These are phyloP conservation scores for Lemur catta DNA, from an alignment of 2,797 vertebrate species.

Conservation along the genomic window DNA sequence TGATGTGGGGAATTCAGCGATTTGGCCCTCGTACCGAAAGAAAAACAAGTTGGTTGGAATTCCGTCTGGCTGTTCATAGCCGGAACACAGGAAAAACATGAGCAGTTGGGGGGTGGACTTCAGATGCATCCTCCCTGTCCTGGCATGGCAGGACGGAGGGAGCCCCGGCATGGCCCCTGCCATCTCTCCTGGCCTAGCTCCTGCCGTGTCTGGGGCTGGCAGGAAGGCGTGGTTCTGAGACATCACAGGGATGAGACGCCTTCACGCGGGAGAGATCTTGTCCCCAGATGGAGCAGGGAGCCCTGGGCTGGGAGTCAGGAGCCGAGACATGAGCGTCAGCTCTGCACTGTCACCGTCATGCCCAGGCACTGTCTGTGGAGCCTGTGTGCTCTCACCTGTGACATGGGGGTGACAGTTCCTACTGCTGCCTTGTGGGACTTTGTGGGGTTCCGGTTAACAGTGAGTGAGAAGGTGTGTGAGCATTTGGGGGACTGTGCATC, in stretches of 20 bases:
- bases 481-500: background rate
- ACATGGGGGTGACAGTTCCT: background rate
- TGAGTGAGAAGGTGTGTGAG: background rate
- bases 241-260: fast-evolving
- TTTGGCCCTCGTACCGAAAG: background rate
- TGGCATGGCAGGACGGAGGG: background rate
- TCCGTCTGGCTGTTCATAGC: background rate
- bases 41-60: background rate
- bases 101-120: background rate
- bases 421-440: background rate
- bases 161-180: background rate
- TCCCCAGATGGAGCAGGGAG: too few species aligned
- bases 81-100: background rate
- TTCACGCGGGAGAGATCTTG: fast-evolving
- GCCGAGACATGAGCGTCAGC: background rate
- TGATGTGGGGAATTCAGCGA: background rate
- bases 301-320: background rate
- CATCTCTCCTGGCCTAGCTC: background rate
- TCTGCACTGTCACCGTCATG: background rate
- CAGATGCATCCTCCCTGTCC: background rate
- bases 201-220: too few species aligned
- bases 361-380: background rate
- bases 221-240: too few species aligned
- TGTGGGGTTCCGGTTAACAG: background rate
- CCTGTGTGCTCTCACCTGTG: background rate